phyloP scores from a whole-genome alignment of 2,113 vertebrate genomes.

The Craseonycteris thonglongyai region DNA sequence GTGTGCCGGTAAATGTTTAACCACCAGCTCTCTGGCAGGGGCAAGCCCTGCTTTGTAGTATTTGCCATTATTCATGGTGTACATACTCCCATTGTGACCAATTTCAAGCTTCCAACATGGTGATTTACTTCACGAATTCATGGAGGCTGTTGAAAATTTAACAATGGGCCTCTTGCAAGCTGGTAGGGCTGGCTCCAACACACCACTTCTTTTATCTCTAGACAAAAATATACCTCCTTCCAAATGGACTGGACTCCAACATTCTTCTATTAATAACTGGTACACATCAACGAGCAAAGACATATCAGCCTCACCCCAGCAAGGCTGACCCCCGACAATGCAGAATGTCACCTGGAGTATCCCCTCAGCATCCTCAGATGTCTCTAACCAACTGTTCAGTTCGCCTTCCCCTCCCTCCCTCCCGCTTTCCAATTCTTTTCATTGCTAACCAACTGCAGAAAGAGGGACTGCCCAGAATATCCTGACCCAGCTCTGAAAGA shows the following conservation, averaged over 20 bases:
- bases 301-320: no score
- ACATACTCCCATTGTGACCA: neutral
- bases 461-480: neutral
- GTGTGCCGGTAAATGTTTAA: neutral
- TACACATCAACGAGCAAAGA: neutral
- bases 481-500: neutral
- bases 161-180: neutral
- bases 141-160: neutral
- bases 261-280: neutral
- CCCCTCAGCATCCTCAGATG: neutral
- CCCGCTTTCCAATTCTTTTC: neutral
- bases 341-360: no score
- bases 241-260: neutral
- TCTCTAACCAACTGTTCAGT: neutral
- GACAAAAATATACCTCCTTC: neutral
- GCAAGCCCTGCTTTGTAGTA: neutral
- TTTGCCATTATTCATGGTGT: neutral
- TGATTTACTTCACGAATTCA: neutral
- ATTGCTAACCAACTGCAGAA: neutral
- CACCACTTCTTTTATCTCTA: neutral
- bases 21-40: neutral
- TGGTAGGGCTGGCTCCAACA: neutral
- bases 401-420: neutral
- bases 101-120: neutral
- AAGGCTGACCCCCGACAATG: neutral